phyloP scores from a whole-genome alignment of 1,140 invertebrate species.

The Drosophila watanabei region DNA sequence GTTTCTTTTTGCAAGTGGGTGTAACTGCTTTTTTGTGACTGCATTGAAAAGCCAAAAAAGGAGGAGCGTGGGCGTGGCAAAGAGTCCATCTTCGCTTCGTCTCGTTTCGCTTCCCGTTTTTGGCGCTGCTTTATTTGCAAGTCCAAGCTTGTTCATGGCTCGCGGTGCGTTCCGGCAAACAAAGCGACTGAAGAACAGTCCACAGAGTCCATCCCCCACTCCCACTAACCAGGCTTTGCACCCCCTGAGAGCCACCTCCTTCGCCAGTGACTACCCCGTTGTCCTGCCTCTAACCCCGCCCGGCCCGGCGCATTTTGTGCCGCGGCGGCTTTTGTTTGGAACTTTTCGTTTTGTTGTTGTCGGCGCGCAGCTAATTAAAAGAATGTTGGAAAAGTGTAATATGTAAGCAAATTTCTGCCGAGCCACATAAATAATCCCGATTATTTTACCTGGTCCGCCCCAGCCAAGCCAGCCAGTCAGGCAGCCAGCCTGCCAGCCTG shows the following conservation, averaged over 20 bases:
- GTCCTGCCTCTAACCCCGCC: not conserved
- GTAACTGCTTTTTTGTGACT: constrained; percentile 14
- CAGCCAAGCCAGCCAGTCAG: not conserved
- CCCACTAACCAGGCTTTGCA: not conserved
- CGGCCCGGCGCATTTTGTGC: constrained; percentile 41
- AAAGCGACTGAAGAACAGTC: constrained; percentile 15
- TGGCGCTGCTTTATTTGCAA: constrained; percentile 39
- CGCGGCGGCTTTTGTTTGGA: constrained; percentile 63
- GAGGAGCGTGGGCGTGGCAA: constrained; percentile 7
- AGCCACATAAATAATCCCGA: constrained; percentile 71
- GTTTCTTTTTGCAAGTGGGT: not conserved
- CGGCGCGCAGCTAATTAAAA: constrained; percentile 70
- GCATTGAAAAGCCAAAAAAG: constrained; percentile 4
- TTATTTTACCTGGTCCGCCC: constrained; percentile 61
- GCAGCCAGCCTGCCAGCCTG: not conserved
- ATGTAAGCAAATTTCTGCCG: constrained; percentile 71
- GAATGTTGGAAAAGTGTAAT: constrained; percentile 75
- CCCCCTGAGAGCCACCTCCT: constrained; percentile 5
- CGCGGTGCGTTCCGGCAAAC: constrained; percentile 45
- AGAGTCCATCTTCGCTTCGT: constrained; percentile 31
- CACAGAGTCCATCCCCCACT: not conserved
- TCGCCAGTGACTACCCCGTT: constrained; percentile 19
- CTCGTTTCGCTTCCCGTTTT: constrained; percentile 34
- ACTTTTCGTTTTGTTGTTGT: constrained; percentile 58
- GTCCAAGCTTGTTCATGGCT: constrained; percentile 53